A percentile compares a stretch with the other conserved stretches of the same genome.
These are phyloP conservation scores for Argentina silus DNA, from an alignment of 2,797 vertebrate genomes.

Conservation along the genomic window DNA sequence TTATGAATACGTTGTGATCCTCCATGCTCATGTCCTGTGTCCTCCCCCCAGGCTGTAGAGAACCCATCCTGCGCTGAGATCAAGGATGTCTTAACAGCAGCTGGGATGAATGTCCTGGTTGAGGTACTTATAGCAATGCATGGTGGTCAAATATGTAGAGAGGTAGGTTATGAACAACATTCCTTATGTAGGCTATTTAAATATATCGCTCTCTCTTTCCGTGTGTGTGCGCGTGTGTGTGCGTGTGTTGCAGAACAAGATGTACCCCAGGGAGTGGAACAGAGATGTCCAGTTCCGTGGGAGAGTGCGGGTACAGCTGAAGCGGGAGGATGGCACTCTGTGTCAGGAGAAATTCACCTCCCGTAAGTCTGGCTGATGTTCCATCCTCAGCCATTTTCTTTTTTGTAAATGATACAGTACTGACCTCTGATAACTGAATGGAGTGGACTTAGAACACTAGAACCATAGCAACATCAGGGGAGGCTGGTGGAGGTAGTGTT, in stretches of 20 bases:
- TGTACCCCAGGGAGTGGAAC: slow-evolving; percentile 96
- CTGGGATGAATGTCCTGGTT: slow-evolving; percentile 86
- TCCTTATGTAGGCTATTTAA: no score
- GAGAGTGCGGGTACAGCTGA: slow-evolving; percentile 90
- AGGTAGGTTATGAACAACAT: background rate
- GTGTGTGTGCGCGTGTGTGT: slow-evolving; percentile 18
- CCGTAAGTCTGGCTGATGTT: slow-evolving; percentile 77
- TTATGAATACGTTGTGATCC: background rate
- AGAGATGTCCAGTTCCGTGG: slow-evolving; percentile 90
- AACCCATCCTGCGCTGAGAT: slow-evolving; percentile 95
- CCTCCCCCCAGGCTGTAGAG: slow-evolving; percentile 86
- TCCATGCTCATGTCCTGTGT: background rate
- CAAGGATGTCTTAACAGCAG: slow-evolving; percentile 88
- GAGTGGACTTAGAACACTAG: no score
- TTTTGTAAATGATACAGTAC: no score
- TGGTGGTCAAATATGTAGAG: background rate
- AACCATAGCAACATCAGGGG: no score
- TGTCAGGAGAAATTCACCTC: slow-evolving; percentile 89
- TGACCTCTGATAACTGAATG: no score
- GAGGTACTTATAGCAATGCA: slow-evolving; percentile 78
- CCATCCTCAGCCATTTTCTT: background rate
- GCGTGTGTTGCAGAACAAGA: slow-evolving; percentile 83
- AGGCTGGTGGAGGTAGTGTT: no score
- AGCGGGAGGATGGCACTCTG: slow-evolving; percentile 85
- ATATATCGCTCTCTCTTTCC: no score